A percentile compares a stretch with the other conserved stretches of the same genome.
phyloP scores from a whole-genome alignment of 2,888 invertebrate genomes.

The Subacronicta megacephala region DNA sequence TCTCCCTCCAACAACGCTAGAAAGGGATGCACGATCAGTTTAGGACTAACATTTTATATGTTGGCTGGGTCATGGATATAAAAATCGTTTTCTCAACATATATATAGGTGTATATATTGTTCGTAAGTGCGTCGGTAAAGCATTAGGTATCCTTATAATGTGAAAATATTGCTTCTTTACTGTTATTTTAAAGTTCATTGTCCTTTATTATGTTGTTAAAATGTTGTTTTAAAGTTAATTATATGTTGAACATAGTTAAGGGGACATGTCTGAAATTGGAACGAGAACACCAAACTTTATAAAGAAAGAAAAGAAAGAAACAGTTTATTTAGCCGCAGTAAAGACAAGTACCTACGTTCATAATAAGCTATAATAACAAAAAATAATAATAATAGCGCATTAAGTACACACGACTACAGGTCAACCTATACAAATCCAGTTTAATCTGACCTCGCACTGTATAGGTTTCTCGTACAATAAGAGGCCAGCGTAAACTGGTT shows the following conservation, averaged over 20 bases:
- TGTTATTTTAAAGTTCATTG: constrained; percentile 69
- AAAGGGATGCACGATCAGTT: constrained; percentile 75
- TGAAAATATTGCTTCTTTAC: constrained; percentile 79
- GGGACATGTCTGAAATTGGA: too few relatives aligned
- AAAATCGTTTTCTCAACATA: constrained; percentile 86
- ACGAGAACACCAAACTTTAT: too few relatives aligned
- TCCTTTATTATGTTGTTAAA: constrained; percentile 34
- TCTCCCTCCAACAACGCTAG: constrained; percentile 66
- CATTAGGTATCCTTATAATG: constrained; percentile 84
- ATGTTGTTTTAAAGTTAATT: constrained; percentile 21
- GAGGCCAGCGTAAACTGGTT: too few relatives aligned
- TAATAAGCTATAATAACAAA: too few relatives aligned
- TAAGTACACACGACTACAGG: too few relatives aligned
- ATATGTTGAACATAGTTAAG: not conserved
- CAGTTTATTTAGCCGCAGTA: too few relatives aligned
- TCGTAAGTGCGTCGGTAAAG: constrained; percentile 71
- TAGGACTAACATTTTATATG: constrained; percentile 89
- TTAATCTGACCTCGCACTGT: too few relatives aligned
- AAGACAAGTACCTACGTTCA: too few relatives aligned
- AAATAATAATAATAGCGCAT: too few relatives aligned
- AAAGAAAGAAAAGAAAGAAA: too few relatives aligned
- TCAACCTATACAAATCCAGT: too few relatives aligned
- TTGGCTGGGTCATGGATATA: constrained; percentile 90
- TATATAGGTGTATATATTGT: constrained; percentile 66
- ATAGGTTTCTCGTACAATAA: too few relatives aligned